phyloP scores from a whole-genome alignment of 2,113 vertebrate species.

The human (Homo sapiens) region GRCh38 chr4:181748501-181749000 shows the following conservation, averaged over 20 bases:
- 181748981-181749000: background rate
- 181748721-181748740: conserved; percentile 83
- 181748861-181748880: conserved; percentile 75
- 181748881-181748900: conserved; percentile 68
- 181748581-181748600: conserved; percentile 37
- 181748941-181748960: background rate
- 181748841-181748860: conserved; percentile 59
- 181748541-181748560: background rate
- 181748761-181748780: conserved; percentile 83
- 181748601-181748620: conserved; percentile 43
- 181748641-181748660: conserved; percentile 51
- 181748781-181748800: conserved; percentile 84
- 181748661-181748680: conserved; percentile 77
- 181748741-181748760: conserved; percentile 86
- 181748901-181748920: conserved; percentile 59
- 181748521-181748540: background rate
- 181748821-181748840: conserved; percentile 83
- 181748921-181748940: conserved; percentile 39
- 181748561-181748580: background rate
- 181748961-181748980: background rate
- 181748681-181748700: conserved; percentile 80
- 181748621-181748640: conserved; percentile 31
- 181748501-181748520: conserved; percentile 30
- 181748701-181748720: conserved; percentile 84
- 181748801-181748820: conserved; percentile 84